Base-by-base conservation (phyloP, 2,888 invertebrate genomes). In the Apamea sordens region DNA sequence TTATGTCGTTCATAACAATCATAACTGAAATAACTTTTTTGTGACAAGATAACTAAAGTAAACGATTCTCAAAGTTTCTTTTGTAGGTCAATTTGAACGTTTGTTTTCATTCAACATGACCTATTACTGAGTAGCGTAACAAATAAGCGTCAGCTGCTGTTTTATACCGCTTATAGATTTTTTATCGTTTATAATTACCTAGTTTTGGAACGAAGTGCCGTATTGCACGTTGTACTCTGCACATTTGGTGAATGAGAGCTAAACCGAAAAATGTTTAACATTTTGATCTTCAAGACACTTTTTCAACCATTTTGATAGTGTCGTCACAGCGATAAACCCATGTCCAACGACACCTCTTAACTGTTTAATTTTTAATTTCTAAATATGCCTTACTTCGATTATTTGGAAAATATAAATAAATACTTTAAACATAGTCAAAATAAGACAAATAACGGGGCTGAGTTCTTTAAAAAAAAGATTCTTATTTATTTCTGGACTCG, bases 11-110 rank as follows among this genome's bases (percentile, higher is more conserved):
- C 87, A 89, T n/a, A 56, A 88, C 91, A n/a, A n/a, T n/a, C n/a
- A n/a, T n/a, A n/a, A n/a, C 86, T 90, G 90, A 90, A 91, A 91
- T 89, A 87, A 82, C 79, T 92, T 92, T 92, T 93, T 92, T 83
- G 77, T 71, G 69, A 59, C 69, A 67, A 73, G 83, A 79, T 79
- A 86, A 80, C 24, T 76, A 10, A 32, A 56, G 36, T 28, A 63
- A 71, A 50, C 10, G 68, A 3, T 83, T 70, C 50, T 73, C 71
- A 59, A 81, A 82, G 50, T 80, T 63, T 63, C 24, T 85, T 80
- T 78, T 84, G 63, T 84, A 67, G 83, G 83, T 81, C 82, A 77
- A 47, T 73, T 72, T 41, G 0, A 44, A 36, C 36, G 41, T 63
- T 82, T 77, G 61, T 82, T 82, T 82, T 83, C 3, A n/a, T 11